These are phyloP conservation scores for Morone saxatilis DNA, from an alignment of 2,113 vertebrate species.

Conservation along the genomic window DNA sequence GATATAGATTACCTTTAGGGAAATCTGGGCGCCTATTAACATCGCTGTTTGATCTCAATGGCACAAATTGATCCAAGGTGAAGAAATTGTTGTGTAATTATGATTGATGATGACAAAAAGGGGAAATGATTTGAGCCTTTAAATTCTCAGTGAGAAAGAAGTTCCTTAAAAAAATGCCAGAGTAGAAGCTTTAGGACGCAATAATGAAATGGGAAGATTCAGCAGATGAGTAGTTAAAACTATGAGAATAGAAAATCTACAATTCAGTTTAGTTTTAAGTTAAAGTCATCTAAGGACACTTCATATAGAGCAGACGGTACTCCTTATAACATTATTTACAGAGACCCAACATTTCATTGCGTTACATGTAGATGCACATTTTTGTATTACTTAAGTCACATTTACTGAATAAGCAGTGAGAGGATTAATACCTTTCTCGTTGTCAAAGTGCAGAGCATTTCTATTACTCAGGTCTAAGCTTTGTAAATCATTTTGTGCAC, in stretches of 20 bases:
- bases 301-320: too few relatives aligned
- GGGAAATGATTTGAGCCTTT: slow-evolving; percentile 86
- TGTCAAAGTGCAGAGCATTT: neutral
- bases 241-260: neutral
- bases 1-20: slow-evolving; percentile 87
- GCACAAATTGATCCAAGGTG: slow-evolving; percentile 99
- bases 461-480: neutral
- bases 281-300: too few relatives aligned
- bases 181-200: slow-evolving; percentile 38
- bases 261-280: too few relatives aligned
- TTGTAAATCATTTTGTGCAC: too few relatives aligned
- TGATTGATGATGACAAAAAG: slow-evolving; percentile 90
- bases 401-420: neutral
- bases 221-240: neutral
- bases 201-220: slow-evolving; percentile 23
- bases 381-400: neutral
- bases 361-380: neutral
- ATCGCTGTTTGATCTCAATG: slow-evolving; percentile 92
- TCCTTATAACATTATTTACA: too few relatives aligned
- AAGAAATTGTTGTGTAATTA: slow-evolving; percentile 94
- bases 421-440: neutral
- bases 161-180: slow-evolving; percentile 59
- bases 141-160: slow-evolving; percentile 73
- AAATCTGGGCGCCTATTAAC: slow-evolving; percentile 85
- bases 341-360: neutral